Conservation (phyloP, 1,140 invertebrate genomes). For the Drosophila tristis region DNA sequence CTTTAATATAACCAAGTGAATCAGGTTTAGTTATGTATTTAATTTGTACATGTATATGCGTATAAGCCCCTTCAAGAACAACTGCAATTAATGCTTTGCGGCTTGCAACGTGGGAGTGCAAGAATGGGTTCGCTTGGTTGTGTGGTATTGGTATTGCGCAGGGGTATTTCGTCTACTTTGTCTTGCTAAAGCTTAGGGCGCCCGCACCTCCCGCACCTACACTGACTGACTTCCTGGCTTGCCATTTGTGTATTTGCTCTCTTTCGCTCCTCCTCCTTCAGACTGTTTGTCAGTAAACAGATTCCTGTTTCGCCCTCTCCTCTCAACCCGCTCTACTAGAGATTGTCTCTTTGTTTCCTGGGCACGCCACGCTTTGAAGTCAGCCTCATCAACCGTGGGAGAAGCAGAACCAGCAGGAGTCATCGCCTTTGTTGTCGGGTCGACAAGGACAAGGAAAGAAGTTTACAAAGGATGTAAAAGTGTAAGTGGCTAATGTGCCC, state of each 20-base stretch:
- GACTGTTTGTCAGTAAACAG: slow-evolving; percentile 60
- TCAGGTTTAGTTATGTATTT: no score
- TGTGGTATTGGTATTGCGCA: no score
- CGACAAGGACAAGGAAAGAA: slow-evolving; percentile 13
- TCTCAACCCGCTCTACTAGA: not conserved
- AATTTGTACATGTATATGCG: no score
- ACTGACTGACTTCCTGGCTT: not conserved
- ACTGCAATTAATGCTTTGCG: no score
- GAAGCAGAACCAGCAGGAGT: slow-evolving; percentile 32
- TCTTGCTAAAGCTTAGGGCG: not conserved
- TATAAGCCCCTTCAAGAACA: no score
- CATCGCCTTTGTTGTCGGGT: slow-evolving; percentile 57
- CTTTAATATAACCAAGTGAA: no score
- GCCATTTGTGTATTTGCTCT: slow-evolving; percentile 15
- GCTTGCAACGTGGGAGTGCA: no score
- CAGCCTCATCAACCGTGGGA: slow-evolving; percentile 20
- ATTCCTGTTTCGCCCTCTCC: slow-evolving; percentile 20
- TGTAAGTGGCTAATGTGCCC: slow-evolving; percentile 56
- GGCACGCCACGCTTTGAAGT: slow-evolving; percentile 22
- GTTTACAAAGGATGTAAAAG: slow-evolving; percentile 44
- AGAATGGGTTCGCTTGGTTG: no score
- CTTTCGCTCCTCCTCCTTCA: slow-evolving; percentile 24
- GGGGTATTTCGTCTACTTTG: no score
- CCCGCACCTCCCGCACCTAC: slow-evolving; percentile 12
- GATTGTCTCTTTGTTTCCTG: slow-evolving; percentile 61